Base-by-base conservation (phyloP, 2,113 vertebrate genomes). In the Campylorhamphus procurvoides region DNA sequence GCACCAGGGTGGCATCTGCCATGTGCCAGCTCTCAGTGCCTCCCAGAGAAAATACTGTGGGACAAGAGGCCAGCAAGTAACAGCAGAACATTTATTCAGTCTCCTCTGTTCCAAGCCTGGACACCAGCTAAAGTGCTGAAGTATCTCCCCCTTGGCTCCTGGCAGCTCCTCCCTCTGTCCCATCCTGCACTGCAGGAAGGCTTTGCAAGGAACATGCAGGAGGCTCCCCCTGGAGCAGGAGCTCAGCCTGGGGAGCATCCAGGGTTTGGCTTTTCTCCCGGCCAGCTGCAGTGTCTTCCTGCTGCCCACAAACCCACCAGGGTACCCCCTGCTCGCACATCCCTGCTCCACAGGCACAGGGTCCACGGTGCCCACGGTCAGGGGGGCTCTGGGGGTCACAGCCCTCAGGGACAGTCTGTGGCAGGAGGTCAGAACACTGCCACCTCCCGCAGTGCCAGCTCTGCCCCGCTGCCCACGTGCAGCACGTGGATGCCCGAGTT, bases 401-500 rank as follows among this genome's bases (percentile, higher is more conserved):
- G 50, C 23, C 25, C 15, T 56, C 1, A 5, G 7, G 58, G 33
- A 1, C n/a, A 11, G 25, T 10, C 25, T 44, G 4, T 44, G 35
- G 5, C 0, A 3, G 9, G 66, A 25, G 18, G 29, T 98, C 96
- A 98, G 83, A 99, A 98, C 6, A 14, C 94, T 3, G 97, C 97
- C 91, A 97, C 96, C 77, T 97, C 96, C 80, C 74, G 79, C 81
- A 98, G 95, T 5, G 40, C 49, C 4, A 46, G 94, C 12, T 62
- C 88, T 2, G 8, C 23, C 14, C 60, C 3, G 16, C 58, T 6
- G 7, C 91, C 68, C 76, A 97, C 1, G 22, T 4, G 92, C 23
- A 99, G 98, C 3, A 99, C 95, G 80, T 98, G 98, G 83, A 99
- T 98, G 44, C 99, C 99, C 0, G 94, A 96, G 97, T 96, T 98